Percentiles rank a stretch among this genome's conserved stretches.
Evolutionary conservation across 2,888 invertebrate species (phyloP).

Genomic region (Timema cristinae): DNA sequence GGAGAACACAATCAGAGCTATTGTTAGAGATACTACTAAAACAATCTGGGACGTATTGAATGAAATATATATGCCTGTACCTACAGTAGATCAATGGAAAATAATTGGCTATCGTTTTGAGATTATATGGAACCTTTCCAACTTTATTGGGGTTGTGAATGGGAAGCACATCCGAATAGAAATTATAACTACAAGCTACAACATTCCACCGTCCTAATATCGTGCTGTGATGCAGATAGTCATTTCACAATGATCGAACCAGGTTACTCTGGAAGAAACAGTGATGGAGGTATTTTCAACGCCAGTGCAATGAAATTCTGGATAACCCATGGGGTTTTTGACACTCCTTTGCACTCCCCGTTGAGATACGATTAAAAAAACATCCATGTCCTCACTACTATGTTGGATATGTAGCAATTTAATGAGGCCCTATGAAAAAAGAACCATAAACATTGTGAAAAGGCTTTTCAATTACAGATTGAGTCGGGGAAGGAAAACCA

Average conservation of each 20-base stretch:
- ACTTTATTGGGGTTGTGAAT: conserved; percentile 36
- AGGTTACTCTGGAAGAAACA: conserved; percentile 38
- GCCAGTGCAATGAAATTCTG: conserved; percentile 30
- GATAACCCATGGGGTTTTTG: neutral
- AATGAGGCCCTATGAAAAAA: neutral
- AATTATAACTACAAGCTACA: conserved; percentile 38
- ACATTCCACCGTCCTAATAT: too few species aligned
- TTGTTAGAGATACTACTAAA: too few species aligned
- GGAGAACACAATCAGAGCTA: too few species aligned
- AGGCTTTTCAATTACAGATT: neutral
- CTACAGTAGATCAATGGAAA: neutral
- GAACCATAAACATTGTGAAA: neutral
- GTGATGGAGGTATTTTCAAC: conserved; percentile 38
- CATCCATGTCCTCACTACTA: neutral
- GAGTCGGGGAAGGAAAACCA: neutral
- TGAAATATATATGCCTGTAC: too few species aligned
- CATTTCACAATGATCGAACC: conserved; percentile 38
- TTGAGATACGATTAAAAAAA: neutral
- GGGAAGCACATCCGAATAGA: conserved; percentile 38
- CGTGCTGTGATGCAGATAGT: conserved; percentile 34
- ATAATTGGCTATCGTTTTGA: conserved; percentile 30
- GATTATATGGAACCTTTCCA: conserved; percentile 36
- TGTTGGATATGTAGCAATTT: neutral
- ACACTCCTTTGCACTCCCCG: neutral
- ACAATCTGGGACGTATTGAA: too few species aligned